These are phyloP conservation scores for Chorisops tibialis DNA, from an alignment of 2,888 invertebrate genomes.

Conservation along the genomic window DNA sequence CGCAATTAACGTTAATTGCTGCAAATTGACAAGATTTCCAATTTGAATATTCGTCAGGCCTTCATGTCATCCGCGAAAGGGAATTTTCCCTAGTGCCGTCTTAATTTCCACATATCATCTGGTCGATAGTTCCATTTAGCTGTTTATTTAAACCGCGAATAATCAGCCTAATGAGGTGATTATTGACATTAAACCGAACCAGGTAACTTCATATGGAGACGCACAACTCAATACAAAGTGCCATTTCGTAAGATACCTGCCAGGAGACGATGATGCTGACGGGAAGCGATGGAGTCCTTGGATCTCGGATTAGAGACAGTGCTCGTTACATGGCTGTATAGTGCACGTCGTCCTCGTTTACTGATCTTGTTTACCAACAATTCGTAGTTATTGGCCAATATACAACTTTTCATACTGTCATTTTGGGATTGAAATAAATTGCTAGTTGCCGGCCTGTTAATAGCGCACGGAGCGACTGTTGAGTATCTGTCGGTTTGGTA, in stretches of 20 bases:
- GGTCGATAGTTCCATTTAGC: no score
- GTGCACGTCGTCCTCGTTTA: slow-evolving; percentile 3
- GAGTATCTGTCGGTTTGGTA: no score
- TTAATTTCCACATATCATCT: no score
- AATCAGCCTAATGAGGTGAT: slow-evolving; percentile 23
- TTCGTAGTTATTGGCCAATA: slow-evolving; percentile 20
- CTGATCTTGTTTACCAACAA: slow-evolving; percentile 19
- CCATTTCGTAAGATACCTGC: slow-evolving; percentile 2
- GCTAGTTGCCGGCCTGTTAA: not conserved
- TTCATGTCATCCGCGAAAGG: not conserved
- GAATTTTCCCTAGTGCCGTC: not conserved
- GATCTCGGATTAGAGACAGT: no score
- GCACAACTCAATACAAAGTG: not conserved
- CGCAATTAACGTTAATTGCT: not conserved
- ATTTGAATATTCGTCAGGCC: not conserved
- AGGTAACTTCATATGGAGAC: no score
- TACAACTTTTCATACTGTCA: slow-evolving; percentile 22
- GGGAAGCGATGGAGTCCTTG: slow-evolving; percentile 8
- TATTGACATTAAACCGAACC: slow-evolving; percentile 15
- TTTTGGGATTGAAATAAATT: slow-evolving; percentile 22
- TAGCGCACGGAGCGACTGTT: no score
- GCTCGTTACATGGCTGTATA: not conserved
- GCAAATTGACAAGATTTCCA: not conserved
- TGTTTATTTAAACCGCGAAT: slow-evolving; percentile 5
- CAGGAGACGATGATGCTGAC: slow-evolving; percentile 11